Evolutionary conservation across 2,888 invertebrate genomes (phyloP).

Genomic region (Pegoplata infirma): DNA sequence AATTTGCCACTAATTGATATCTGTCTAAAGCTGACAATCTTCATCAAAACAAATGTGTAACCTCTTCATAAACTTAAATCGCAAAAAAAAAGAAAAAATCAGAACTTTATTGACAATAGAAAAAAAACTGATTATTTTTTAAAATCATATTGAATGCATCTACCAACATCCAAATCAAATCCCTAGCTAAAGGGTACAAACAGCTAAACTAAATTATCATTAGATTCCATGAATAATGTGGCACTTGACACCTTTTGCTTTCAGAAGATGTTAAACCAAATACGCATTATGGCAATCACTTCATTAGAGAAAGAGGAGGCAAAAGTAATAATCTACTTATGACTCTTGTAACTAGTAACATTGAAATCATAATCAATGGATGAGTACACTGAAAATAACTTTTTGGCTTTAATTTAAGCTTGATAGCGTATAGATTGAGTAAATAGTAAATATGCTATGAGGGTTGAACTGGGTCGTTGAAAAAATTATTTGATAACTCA

Average conservation of each 20-base stretch:
- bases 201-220: conserved; percentile 54
- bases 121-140: conserved; percentile 5
- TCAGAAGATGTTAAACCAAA: conserved; percentile 18
- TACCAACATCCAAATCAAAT: conserved; percentile 15
- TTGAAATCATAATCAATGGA: not conserved
- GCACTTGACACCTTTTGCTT: conserved; percentile 54
- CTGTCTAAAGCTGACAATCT: conserved; percentile 34
- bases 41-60: conserved; percentile 21
- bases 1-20: conserved; percentile 46
- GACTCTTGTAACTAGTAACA: not conserved
- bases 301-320: conserved; percentile 31
- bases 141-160: no score
- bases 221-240: conserved; percentile 58
- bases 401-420: not conserved
- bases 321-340: conserved; percentile 5
- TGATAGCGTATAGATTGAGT: no score
- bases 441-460: no score
- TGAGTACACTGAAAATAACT: not conserved
- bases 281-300: conserved; percentile 37
- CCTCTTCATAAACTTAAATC: no score
- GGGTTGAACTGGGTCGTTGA: no score
- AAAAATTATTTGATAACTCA: no score
- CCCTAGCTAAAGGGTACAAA: conserved; percentile 24
- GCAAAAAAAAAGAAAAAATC: conserved; percentile 8
- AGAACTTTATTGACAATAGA: not conserved